These are phyloP conservation scores for Sitophilus oryzae DNA, from an alignment of 1,140 invertebrate genomes.

Conservation along the genomic window DNA sequence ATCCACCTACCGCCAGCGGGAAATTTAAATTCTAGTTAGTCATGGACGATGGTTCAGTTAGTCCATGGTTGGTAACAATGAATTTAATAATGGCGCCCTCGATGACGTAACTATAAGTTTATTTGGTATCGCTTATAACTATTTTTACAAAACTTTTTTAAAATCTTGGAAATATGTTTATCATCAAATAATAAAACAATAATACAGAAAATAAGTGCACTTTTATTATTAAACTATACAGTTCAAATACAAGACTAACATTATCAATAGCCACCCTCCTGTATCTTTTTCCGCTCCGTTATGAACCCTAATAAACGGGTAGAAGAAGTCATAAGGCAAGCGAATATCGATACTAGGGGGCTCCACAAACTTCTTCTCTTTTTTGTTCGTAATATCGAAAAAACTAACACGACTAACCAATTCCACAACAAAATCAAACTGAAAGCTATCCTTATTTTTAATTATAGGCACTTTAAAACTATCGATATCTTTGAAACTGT, in stretches of 20 bases:
- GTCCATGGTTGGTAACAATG: no score
- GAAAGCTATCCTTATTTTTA: slow-evolving; percentile 8
- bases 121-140: no score
- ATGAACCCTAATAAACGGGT: slow-evolving; percentile 40
- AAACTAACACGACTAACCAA: slow-evolving; percentile 31
- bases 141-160: no score
- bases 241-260: not conserved
- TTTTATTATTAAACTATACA: not conserved
- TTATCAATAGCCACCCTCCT: not conserved
- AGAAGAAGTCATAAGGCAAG: slow-evolving; percentile 43
- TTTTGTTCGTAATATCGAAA: slow-evolving; percentile 37
- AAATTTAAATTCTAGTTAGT: no score
- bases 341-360: slow-evolving; percentile 37
- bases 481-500: slow-evolving; percentile 23
- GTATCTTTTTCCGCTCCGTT: slow-evolving; percentile 4
- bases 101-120: no score
- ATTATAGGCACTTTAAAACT: slow-evolving; percentile 22
- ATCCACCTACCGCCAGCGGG: no score
- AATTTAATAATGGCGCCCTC: no score
- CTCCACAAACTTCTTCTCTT: slow-evolving; percentile 31
- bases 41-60: no score
- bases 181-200: no score
- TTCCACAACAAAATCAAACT: slow-evolving; percentile 14
- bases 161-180: no score
- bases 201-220: no score